Base-by-base conservation (phyloP, 2,888 invertebrate genomes). In the Serrognathus titanus region DNA sequence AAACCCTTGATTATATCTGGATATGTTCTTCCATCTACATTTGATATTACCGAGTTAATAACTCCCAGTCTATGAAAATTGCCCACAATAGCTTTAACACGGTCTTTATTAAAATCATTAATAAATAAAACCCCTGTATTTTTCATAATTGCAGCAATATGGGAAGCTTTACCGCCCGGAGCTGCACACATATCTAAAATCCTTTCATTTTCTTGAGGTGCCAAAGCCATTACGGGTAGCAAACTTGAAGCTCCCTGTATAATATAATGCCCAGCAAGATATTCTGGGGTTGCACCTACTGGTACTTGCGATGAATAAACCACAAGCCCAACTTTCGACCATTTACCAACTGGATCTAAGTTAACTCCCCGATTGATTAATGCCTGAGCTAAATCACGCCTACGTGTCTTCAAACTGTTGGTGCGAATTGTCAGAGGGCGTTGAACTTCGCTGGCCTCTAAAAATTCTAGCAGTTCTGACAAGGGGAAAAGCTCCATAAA, bases 81-180 rank as follows among this genome's bases (percentile, higher is more conserved):
- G 24, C 97, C 97, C 20, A 97, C 89, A 35, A 99, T 85, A 1
- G 97, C 96, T 72, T 92, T 94, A 36, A 90, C 84, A 63, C 98
- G 83, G 11, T 95, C 94, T 69, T 85, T 87, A 75, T 94, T 97
- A 0, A 89, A 86, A 75, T 99, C 99, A 78, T 99, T 99, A 3
- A 97, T 94, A 77, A 98, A 96, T 35, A 99, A 75, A 1, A 91
- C 86, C 0, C 99, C 99, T 0, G 97, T 97, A 75, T 98, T 98
- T 77, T 96, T 96, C 98, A 99, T 99, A 9, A 99, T 81, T 0
- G 97, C 90, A 50, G 97, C 93, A 59, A 99, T 97, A 76, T 99
- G 97, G 0, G 97, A 94, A 0, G 98, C 94, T 80, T 99, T 99
- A 7, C 99, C 99, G 47, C 99, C 99, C 0, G 99, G 99, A 0